These are phyloP conservation scores for Parazoanthus darwini DNA, from an alignment of 92 coral and sea anemone species.

Conservation along the genomic window DNA sequence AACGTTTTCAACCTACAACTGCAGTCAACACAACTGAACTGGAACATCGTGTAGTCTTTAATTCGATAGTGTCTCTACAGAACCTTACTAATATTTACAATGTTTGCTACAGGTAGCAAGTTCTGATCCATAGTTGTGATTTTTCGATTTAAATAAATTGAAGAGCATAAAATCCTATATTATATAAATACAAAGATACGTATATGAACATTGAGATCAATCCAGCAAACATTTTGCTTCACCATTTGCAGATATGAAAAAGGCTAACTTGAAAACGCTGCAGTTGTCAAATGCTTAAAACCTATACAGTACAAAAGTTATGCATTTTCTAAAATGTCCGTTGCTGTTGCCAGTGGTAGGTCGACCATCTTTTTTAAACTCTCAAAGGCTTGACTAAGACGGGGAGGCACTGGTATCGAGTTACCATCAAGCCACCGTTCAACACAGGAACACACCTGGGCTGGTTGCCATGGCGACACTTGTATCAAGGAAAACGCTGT, in stretches of 20 bases:
- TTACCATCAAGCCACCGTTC: slow-evolving; percentile 56
- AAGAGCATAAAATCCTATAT: neutral
- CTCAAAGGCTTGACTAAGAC: slow-evolving; percentile 39
- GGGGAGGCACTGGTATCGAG: slow-evolving; percentile 35
- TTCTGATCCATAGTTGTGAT: neutral
- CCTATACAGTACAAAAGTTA: neutral
- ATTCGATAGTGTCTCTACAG: neutral
- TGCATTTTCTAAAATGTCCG: neutral
- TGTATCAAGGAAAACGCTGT: slow-evolving; percentile 76
- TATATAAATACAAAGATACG: no score
- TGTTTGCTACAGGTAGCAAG: neutral
- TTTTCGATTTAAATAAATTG: neutral
- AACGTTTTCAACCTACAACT: no score
- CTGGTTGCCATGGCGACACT: slow-evolving; percentile 80
- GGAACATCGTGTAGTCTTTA: neutral
- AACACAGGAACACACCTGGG: slow-evolving; percentile 50
- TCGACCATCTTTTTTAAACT: neutral
- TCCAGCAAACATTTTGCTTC: neutral
- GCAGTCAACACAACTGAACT: neutral
- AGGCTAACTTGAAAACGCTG: neutral
- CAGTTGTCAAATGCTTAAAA: neutral
- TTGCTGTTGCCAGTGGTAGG: neutral
- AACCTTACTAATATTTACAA: neutral
- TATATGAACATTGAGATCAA: no score
- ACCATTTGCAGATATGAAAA: neutral